Evolutionary conservation across 2,888 invertebrate species (phyloP), one percentile per base, ranked within the genome.

Genomic region (Oeneis ivallda): DNA sequence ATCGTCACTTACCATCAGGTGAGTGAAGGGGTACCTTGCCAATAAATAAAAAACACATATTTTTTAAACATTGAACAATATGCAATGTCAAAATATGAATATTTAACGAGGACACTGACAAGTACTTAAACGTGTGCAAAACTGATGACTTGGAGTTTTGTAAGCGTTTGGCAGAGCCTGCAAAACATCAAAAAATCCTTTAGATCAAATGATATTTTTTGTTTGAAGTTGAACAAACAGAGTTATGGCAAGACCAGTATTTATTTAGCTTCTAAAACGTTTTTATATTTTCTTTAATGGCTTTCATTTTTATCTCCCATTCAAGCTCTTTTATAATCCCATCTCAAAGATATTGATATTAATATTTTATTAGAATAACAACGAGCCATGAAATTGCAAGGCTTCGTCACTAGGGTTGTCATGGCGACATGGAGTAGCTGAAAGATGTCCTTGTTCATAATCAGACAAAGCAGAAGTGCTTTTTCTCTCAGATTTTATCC

Each of bases 361-460:
- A 56, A 59, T 68, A 54, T 65, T 62, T 54, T 62, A 65, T 59
- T 65, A 64, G 61, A 57, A 62, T 64, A 64, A 64, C 64, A 67
- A 57, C 34, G 45, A 53, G 17, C 57, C 59, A 61, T 62, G 61
- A 64, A 64, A 62, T 66, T 62, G 59, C 57, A 50, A 43, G 50
- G 15, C 19, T 11, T 56, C 56, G 17, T 19, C 39, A 41, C 15
- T 56, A 56, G 56, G 56, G 56, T 39, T 56, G 56, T 8, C 41
- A 56, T 2, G 2, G 5, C 26, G 3, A n/a, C 5, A 26, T 26
- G 26, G 26, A 26, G 2, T 5, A 26, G 26, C 5, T 26, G 5
- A 5, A 26, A 26, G 26, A 26, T 5, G 26, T 26, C 26, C 26
- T 26, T 26, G 5, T 2, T 26, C 26, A 26, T 26, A 26, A 26